These are phyloP conservation scores for Drosophila equinoxialis DNA, from an alignment of 1,140 invertebrate genomes.

Conservation along the genomic window DNA sequence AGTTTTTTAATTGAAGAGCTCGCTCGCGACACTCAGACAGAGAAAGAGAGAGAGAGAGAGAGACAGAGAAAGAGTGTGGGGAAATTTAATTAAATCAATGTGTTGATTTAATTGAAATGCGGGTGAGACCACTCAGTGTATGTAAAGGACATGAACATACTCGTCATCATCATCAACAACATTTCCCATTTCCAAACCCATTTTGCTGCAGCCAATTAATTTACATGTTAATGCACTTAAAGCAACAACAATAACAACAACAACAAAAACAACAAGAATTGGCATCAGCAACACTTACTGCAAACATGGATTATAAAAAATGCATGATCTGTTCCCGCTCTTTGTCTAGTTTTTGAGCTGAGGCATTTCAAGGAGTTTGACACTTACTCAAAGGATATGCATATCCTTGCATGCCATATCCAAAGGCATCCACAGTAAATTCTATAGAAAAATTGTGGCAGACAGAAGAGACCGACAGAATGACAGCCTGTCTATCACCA, in stretches of 20 bases:
- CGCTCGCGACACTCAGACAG: slow-evolving; percentile 1
- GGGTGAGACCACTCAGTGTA: slow-evolving; percentile 8
- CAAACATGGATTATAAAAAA: background rate
- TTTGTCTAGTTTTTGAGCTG: background rate
- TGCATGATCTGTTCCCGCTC: background rate
- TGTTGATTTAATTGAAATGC: slow-evolving; percentile 72
- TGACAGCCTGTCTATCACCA: slow-evolving; percentile 59
- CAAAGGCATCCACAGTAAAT: slow-evolving; percentile 25
- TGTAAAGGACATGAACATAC: slow-evolving; percentile 25
- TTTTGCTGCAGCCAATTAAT: slow-evolving; percentile 45
- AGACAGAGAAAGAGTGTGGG: slow-evolving; percentile 23
- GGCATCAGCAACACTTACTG: background rate
- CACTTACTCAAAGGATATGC: slow-evolving; percentile 12
- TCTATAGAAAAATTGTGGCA: slow-evolving; percentile 48
- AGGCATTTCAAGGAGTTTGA: slow-evolving; percentile 4
- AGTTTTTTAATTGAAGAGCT: slow-evolving; percentile 69
- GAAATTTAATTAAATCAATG: slow-evolving; percentile 77
- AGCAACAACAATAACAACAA: background rate
- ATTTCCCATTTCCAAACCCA: background rate
- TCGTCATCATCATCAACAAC: slow-evolving; percentile 37
- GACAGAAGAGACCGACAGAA: slow-evolving; percentile 36
- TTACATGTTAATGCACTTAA: slow-evolving; percentile 41
- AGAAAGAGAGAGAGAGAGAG: background rate
- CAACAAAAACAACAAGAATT: background rate
- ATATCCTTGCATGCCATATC: slow-evolving; percentile 15